phyloP scores from a whole-genome alignment of 35 echinoderm and acorn worm species.

The Apostichopus japonicus region DNA sequence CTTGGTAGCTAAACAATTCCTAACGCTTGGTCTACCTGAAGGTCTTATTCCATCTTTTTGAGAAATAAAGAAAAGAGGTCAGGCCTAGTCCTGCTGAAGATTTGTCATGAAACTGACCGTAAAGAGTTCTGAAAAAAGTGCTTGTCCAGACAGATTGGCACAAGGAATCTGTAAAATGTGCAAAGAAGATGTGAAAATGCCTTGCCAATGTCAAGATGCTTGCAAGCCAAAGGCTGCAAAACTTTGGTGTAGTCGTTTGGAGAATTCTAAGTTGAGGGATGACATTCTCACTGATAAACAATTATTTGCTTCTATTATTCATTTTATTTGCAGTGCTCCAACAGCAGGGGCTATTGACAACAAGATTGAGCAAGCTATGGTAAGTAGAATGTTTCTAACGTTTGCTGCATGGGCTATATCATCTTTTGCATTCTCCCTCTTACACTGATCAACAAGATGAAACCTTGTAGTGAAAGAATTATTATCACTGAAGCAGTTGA shows the following conservation, averaged over 20 bases:
- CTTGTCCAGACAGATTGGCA: not conserved
- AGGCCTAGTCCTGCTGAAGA: not conserved
- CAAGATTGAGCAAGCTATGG: slow-evolving; percentile 99
- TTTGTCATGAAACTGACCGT: not conserved
- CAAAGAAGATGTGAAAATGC: not conserved
- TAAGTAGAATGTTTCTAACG: slow-evolving; percentile 59
- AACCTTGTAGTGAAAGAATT: too few species aligned
- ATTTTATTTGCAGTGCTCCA: slow-evolving; percentile 79
- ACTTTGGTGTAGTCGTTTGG: not conserved
- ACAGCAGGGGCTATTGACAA: slow-evolving; percentile 96
- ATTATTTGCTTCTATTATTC: slow-evolving; percentile 88
- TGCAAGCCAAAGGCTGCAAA: slow-evolving; percentile 11
- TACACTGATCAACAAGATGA: too few species aligned
- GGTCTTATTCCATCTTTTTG: too few species aligned
- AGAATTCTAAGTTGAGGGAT: not conserved
- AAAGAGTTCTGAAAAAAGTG: not conserved
- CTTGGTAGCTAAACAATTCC: too few species aligned
- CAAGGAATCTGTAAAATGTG: not conserved
- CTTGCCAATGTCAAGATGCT: slow-evolving; percentile 22
- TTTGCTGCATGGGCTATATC: too few species aligned
- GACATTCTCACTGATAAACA: slow-evolving; percentile 51
- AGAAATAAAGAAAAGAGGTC: too few species aligned
- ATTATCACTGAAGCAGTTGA: too few species aligned
- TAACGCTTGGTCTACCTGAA: too few species aligned
- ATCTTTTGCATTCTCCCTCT: too few species aligned